phyloP scores from a whole-genome alignment of 2,113 vertebrate genomes.

The Albula glossodonta region DNA sequence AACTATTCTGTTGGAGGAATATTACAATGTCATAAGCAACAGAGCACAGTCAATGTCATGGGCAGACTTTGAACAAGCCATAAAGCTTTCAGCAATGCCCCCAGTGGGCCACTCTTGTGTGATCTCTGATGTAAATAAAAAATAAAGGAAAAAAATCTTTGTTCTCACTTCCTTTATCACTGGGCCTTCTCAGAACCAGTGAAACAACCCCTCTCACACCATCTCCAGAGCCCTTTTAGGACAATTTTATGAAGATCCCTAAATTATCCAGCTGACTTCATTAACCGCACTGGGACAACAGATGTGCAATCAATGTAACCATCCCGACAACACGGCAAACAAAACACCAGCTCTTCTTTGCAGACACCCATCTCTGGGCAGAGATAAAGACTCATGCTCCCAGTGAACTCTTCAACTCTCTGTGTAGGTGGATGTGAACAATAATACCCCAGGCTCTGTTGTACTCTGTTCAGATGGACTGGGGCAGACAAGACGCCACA shows the following conservation, averaged over 20 bases:
- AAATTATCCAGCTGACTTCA: slow-evolving; percentile 12
- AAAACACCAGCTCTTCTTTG: background rate
- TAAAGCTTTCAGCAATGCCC: background rate
- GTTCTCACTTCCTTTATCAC: background rate
- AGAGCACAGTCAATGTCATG: background rate
- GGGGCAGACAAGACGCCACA: background rate
- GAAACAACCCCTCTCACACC: background rate
- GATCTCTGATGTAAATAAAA: background rate
- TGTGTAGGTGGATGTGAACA: background rate
- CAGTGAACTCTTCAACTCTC: background rate
- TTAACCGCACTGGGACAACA: slow-evolving; percentile 2
- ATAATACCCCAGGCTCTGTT: background rate
- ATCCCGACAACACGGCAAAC: background rate
- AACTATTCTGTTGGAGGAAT: background rate
- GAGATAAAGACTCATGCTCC: slow-evolving; percentile 6
- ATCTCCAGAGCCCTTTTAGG: slow-evolving; percentile 2
- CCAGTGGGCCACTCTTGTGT: background rate
- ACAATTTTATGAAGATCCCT: background rate
- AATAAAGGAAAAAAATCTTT: background rate
- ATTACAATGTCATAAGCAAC: background rate
- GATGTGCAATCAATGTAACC: slow-evolving; percentile 14
- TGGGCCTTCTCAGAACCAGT: background rate
- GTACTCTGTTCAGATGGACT: background rate
- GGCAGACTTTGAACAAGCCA: background rate
- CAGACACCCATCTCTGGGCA: slow-evolving; percentile 1